Evolutionary conservation across 2,113 vertebrate species (phyloP).

Genomic region (Onychostoma macrolepis): DNA sequence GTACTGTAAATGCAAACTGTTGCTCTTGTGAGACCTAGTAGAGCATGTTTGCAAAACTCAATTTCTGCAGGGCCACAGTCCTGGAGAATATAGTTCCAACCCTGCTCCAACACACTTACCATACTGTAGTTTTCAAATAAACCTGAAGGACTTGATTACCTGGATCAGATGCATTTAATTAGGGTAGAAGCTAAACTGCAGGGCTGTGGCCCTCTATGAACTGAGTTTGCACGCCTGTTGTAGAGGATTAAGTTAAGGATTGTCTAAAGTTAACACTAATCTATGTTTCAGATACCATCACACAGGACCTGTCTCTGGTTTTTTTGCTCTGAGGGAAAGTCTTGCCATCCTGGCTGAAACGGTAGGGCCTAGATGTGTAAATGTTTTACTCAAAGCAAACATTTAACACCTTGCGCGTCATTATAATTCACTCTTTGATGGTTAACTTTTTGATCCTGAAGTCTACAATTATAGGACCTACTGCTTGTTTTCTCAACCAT

Average conservation of each 20-base stretch:
- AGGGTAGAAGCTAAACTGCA: neutral
- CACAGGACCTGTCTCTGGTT: constrained; percentile 82
- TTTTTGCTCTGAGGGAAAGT: constrained; percentile 88
- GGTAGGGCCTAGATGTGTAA: constrained; percentile 73
- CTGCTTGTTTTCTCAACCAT: neutral
- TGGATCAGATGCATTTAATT: neutral
- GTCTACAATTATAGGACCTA: neutral
- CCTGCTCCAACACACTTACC: no score
- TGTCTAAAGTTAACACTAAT: constrained; percentile 3
- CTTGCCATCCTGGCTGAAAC: constrained; percentile 84
- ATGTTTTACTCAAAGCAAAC: neutral
- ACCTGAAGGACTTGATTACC: neutral
- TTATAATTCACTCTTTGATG: neutral
- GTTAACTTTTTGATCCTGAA: neutral
- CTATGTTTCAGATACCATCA: constrained; percentile 87
- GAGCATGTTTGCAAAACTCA: neutral
- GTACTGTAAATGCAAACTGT: constrained; percentile 53
- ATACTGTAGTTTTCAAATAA: no score
- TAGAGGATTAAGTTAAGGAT: neutral
- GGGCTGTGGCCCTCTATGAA: no score
- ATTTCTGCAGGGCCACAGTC: no score
- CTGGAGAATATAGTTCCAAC: no score
- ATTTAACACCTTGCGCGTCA: neutral
- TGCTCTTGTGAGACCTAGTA: neutral
- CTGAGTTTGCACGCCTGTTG: neutral